Evolutionary conservation across 2,888 invertebrate species (phyloP), one percentile per base, ranked within the genome.

Genomic region (Phyto melanocephala): DNA sequence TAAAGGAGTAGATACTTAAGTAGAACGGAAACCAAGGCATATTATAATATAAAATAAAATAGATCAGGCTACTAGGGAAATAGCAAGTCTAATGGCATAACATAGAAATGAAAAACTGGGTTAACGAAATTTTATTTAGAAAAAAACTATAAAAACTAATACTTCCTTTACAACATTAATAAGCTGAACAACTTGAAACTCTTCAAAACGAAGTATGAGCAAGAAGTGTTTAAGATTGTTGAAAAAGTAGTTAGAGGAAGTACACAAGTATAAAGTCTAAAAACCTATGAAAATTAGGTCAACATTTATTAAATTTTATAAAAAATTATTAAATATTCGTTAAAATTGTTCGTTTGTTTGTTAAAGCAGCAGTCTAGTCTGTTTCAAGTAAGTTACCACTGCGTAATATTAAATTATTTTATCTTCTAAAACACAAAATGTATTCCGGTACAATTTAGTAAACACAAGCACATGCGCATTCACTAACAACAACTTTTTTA

Each of bases 21-120:
- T 79, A 56, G 82, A 79, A 76, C 82, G 82, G 82, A 82, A 74
- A 22, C 20, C 22, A 13, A 33, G 35, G 35, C 11, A 35, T 35
- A 50, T 13, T 1, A 28, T 13, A 33, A 20, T 58, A 13, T n/a
- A 22, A 8, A 22, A 2, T 17, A 5, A 52, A 42, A 24, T 74
- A 40, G 79, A 58, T 72, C 28, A 52, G 22, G 35, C 10, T 56
- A 20, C 35, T 17, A 62, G 35, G 13, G 0, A 35, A 28, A 13
- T 37, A 13, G 17, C 62, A 33, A 42, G 13, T 5, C 3, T 6
- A 28, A 6, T 3, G 28, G 6, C 17, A 20, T 10, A 11, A 37
- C 2, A 37, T 1, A 7, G 20, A 33, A 33, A 15, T 20, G 33
- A 50, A 2, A 40, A 54, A 28, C 20, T 71, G 24, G 71, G 71